Evolutionary conservation across 2,797 vertebrate genomes (phyloP).

Genomic region (Selene dorsalis): DNA sequence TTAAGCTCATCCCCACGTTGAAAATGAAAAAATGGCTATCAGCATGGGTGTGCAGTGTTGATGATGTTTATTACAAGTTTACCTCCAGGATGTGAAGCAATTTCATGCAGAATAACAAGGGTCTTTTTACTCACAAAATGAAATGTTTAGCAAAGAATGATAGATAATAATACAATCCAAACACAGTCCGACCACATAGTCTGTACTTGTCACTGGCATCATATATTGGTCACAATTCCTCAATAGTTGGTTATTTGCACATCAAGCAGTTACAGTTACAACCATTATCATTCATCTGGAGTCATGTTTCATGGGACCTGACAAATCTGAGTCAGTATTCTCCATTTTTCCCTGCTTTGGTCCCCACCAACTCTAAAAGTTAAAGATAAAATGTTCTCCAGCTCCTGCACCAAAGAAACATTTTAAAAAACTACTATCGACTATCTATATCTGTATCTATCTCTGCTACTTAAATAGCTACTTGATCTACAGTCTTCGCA

Average conservation of each 20-base stretch:
- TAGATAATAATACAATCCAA: background rate
- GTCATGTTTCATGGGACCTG: background rate
- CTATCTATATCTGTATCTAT: too few relatives aligned
- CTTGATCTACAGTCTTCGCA: background rate
- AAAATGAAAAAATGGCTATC: slow-evolving; percentile 10
- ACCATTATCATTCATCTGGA: background rate
- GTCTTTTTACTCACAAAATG: background rate
- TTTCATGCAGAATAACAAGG: background rate
- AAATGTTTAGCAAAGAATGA: background rate
- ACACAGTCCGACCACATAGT: background rate
- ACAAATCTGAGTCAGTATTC: background rate
- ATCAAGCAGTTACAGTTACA: background rate
- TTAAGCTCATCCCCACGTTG: slow-evolving; percentile 28
- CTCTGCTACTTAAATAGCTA: background rate
- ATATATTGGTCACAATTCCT: background rate
- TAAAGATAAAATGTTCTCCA: too few relatives aligned
- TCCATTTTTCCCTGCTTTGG: background rate
- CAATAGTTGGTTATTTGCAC: background rate
- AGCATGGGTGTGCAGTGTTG: background rate
- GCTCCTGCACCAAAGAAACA: too few relatives aligned
- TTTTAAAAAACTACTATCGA: too few relatives aligned
- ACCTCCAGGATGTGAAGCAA: background rate
- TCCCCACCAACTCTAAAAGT: background rate
- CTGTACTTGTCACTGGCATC: background rate
- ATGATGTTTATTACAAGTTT: background rate